Conservation (phyloP, 1,140 invertebrate species). For the Coptotermes formosanus region DNA sequence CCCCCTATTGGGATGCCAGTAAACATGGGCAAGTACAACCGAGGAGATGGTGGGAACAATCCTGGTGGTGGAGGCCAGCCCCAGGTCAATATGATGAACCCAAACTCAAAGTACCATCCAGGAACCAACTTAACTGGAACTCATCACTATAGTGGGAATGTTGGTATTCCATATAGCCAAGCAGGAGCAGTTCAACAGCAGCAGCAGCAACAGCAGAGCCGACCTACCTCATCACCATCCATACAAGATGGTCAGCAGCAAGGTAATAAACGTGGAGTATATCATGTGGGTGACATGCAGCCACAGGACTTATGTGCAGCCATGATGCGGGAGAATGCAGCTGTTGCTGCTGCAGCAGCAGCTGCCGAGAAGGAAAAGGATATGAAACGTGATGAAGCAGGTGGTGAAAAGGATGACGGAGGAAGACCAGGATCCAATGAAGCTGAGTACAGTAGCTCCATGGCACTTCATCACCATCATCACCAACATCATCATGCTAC, state of each 20-base stretch:
- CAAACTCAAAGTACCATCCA: slow-evolving; percentile 47
- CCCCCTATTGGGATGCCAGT: slow-evolving; percentile 43
- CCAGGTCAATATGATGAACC: slow-evolving; percentile 34
- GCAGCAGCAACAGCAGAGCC: slow-evolving; percentile 43
- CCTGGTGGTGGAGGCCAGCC: slow-evolving; percentile 27
- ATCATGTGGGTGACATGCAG: slow-evolving; percentile 31
- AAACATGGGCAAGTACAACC: slow-evolving; percentile 51
- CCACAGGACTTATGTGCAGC: slow-evolving; percentile 36
- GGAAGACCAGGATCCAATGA: slow-evolving; percentile 42
- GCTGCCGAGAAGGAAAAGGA: slow-evolving; percentile 48
- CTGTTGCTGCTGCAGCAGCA: slow-evolving; percentile 29
- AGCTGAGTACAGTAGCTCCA: slow-evolving; percentile 48
- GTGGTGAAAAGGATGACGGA: slow-evolving; percentile 43
- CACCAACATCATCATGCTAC: slow-evolving; percentile 49
- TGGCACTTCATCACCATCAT: slow-evolving; percentile 52
- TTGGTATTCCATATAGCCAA: slow-evolving; percentile 33
- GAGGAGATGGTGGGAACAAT: slow-evolving; percentile 47
- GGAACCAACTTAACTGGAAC: slow-evolving; percentile 43
- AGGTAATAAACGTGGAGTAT: slow-evolving; percentile 29
- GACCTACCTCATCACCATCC: slow-evolving; percentile 31
- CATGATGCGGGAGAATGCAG: slow-evolving; percentile 32
- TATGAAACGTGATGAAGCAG: slow-evolving; percentile 46
- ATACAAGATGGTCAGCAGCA: slow-evolving; percentile 31
- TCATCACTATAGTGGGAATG: slow-evolving; percentile 29
- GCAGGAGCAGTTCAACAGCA: slow-evolving; percentile 49